Evolutionary conservation across 64 coral and sea anemone genomes (phyloP).

Genomic region (Montipora sp.): DNA sequence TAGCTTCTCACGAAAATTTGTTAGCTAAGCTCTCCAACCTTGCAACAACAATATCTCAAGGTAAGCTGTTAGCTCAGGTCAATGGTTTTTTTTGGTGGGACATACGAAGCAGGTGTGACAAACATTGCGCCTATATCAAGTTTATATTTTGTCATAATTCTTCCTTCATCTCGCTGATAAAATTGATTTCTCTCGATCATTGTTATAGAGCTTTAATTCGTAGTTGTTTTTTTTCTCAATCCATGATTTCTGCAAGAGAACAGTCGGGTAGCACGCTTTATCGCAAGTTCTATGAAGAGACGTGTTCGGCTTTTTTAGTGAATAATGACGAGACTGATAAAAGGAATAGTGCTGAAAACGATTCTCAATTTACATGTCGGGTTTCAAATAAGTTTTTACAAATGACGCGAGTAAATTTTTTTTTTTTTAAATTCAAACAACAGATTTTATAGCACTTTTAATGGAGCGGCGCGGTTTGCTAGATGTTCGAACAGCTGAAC

Average conservation of each 20-base stretch:
- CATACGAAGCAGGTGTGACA: background rate
- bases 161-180: background rate
- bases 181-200: background rate
- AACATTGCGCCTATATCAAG: background rate
- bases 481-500: too few relatives aligned
- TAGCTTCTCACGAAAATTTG: background rate
- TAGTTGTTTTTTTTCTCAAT: background rate
- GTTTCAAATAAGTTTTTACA: background rate
- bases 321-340: background rate
- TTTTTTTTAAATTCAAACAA: too few relatives aligned
- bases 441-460: too few relatives aligned
- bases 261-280: too few relatives aligned
- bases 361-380: slow-evolving; percentile 2
- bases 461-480: too few relatives aligned
- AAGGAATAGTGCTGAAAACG: background rate
- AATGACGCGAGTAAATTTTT: too few relatives aligned
- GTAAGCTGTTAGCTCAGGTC: background rate
- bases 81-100: background rate
- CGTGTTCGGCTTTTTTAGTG: background rate
- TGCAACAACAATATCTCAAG: background rate
- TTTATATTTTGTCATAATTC: background rate
- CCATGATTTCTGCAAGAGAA: background rate
- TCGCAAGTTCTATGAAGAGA: too few relatives aligned
- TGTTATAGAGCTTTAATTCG: background rate
- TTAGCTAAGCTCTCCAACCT: background rate